Conservation (phyloP, 2,113 vertebrate genomes). For the Etheostoma cragini region DNA sequence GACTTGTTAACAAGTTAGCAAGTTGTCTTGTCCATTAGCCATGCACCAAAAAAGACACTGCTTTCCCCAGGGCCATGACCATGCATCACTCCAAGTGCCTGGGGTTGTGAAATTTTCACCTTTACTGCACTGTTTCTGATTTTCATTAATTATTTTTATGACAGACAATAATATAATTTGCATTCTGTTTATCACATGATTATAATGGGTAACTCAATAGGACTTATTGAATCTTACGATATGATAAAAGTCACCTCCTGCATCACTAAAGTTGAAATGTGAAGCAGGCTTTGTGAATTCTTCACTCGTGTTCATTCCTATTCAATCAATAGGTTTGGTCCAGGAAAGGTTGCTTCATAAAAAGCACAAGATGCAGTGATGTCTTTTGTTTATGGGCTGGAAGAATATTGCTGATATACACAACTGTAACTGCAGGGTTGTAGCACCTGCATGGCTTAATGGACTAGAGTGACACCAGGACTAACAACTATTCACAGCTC, state of each 20-base stretch:
- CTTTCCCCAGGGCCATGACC: not conserved
- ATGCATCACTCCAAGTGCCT: not conserved
- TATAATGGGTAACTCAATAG: not conserved
- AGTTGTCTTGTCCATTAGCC: not conserved
- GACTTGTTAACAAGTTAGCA: conserved; percentile 16
- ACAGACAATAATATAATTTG: not conserved
- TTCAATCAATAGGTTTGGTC: not conserved
- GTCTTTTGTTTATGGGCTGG: not conserved
- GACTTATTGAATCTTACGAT: not conserved
- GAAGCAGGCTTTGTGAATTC: not conserved
- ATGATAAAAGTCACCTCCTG: not conserved
- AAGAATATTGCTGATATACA: not conserved
- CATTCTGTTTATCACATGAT: conserved; percentile 1
- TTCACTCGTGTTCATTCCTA: not conserved
- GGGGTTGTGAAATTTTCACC: not conserved
- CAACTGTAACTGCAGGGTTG: not conserved
- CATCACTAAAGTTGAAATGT: not conserved
- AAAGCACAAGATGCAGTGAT: not conserved
- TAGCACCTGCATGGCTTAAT: not conserved
- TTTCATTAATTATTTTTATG: not conserved
- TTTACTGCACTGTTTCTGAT: not conserved
- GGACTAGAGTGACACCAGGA: not conserved
- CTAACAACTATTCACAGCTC: conserved; percentile 66
- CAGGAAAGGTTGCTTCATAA: not conserved
- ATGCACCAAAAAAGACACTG: not conserved